Conservation (phyloP, 2,888 invertebrate genomes). For the Apeira syringaria region DNA sequence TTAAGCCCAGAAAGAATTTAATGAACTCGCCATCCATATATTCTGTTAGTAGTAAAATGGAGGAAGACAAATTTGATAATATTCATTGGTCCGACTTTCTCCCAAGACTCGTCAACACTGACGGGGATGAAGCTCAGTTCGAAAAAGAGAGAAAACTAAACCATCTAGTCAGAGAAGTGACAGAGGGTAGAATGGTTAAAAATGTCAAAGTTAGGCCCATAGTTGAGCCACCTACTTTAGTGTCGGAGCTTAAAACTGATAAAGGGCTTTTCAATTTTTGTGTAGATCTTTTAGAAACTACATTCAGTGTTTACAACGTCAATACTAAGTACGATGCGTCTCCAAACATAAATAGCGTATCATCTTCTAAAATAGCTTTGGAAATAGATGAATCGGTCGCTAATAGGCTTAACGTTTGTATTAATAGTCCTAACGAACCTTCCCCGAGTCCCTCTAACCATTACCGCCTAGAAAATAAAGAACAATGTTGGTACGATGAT, state of each 20-base stretch:
- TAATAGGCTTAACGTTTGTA: slow-evolving; percentile 33
- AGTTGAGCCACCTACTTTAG: slow-evolving; percentile 38
- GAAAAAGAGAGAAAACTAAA: slow-evolving; percentile 12
- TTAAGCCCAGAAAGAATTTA: slow-evolving; percentile 49
- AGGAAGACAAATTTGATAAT: slow-evolving; percentile 13
- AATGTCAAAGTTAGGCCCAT: slow-evolving; percentile 29
- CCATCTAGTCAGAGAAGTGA: slow-evolving; percentile 25
- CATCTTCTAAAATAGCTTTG: slow-evolving; percentile 38
- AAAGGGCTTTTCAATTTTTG: slow-evolving; percentile 58
- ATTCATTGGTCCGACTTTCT: slow-evolving; percentile 23
- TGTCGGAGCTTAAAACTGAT: slow-evolving; percentile 33
- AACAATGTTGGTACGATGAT: not conserved
- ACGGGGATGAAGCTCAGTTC: slow-evolving; percentile 9
- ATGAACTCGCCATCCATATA: slow-evolving; percentile 45
- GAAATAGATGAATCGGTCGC: slow-evolving; percentile 51
- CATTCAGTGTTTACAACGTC: slow-evolving; percentile 50
- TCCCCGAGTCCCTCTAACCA: not conserved
- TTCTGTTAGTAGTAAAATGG: slow-evolving; percentile 37
- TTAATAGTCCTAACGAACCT: not conserved
- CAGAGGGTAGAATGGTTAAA: slow-evolving; percentile 24
- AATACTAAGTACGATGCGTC: slow-evolving; percentile 27
- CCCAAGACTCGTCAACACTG: slow-evolving; percentile 21
- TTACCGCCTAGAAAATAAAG: not conserved
- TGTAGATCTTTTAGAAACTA: slow-evolving; percentile 57
- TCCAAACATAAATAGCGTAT: slow-evolving; percentile 5